Percentiles rank a stretch among this genome's conserved stretches.
Evolutionary conservation across 2,113 vertebrate species (phyloP).

Genomic region (Pygoscelis adeliae): DNA sequence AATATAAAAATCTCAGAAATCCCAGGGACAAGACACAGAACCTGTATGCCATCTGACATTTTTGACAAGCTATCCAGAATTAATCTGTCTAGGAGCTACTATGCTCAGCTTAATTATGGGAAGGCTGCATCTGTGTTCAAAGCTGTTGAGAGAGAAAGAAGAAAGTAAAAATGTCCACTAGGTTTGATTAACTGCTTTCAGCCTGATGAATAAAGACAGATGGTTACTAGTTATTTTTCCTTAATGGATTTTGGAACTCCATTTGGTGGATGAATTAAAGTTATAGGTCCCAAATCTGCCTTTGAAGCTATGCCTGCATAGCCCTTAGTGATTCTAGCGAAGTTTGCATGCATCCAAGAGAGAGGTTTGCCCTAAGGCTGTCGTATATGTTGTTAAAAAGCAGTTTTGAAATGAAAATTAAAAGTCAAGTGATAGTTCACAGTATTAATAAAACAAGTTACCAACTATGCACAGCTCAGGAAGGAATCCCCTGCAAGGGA

Average conservation of each 20-base stretch:
- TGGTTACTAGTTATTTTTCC: conserved; percentile 66
- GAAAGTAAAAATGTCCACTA: conserved; percentile 71
- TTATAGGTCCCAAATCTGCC: conserved; percentile 43
- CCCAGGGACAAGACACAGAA: neutral
- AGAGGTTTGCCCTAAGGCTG: neutral
- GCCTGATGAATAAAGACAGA: conserved; percentile 66
- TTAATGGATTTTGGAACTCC: conserved; percentile 55
- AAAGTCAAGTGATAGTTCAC: conserved; percentile 1
- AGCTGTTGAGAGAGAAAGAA: conserved; percentile 65
- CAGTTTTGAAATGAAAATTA: conserved; percentile 3
- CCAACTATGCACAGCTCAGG: neutral
- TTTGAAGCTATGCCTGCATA: conserved; percentile 23
- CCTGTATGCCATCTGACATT: conserved; percentile 39
- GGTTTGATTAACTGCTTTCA: conserved; percentile 69
- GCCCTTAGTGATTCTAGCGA: neutral
- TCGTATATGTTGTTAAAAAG: neutral
- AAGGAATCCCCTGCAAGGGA: neutral
- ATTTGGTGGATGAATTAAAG: conserved; percentile 57
- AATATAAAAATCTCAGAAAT: neutral
- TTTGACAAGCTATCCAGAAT: conserved; percentile 45
- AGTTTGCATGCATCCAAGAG: neutral
- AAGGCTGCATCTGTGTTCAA: conserved; percentile 73
- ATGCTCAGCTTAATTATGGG: conserved; percentile 69
- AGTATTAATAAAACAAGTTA: conserved; percentile 29
- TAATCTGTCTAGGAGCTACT: conserved; percentile 47